Conservation (phyloP, 1,140 invertebrate species). For the Trinorchestia longiramus region DNA sequence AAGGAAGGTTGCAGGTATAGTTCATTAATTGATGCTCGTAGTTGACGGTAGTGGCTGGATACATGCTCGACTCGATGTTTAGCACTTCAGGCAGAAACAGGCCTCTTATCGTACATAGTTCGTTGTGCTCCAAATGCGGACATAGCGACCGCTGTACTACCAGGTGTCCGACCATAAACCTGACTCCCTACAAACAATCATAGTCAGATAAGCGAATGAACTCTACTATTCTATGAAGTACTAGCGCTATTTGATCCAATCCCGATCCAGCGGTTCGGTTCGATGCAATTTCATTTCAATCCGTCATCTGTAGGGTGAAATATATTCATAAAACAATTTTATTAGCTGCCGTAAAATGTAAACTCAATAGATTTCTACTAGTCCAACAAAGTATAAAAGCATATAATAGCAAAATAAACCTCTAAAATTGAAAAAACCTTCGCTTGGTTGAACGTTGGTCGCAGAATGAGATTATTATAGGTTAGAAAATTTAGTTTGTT, state of each 20-base stretch:
- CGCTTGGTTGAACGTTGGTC: too few species aligned
- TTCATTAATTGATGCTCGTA: background rate
- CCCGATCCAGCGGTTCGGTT: background rate
- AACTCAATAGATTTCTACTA: background rate
- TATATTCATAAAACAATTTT: background rate
- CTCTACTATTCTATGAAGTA: background rate
- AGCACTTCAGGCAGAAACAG: background rate
- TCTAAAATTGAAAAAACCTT: background rate
- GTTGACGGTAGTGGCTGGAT: background rate
- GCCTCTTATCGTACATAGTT: background rate
- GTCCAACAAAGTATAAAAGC: background rate
- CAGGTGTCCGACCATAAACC: background rate
- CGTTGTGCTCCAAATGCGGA: background rate
- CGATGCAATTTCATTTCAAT: background rate
- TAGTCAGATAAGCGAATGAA: background rate
- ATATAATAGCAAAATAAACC: background rate
- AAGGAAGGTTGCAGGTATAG: background rate
- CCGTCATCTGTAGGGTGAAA: background rate
- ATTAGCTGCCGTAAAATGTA: background rate
- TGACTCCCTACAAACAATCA: background rate
- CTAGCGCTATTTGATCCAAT: background rate
- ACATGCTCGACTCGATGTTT: background rate
- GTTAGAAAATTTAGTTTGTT: too few species aligned
- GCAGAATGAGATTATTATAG: too few species aligned
- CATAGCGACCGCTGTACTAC: background rate